Evolutionary conservation across 2,797 vertebrate genomes (phyloP).

Genomic region (Echeneis naucrates): DNA sequence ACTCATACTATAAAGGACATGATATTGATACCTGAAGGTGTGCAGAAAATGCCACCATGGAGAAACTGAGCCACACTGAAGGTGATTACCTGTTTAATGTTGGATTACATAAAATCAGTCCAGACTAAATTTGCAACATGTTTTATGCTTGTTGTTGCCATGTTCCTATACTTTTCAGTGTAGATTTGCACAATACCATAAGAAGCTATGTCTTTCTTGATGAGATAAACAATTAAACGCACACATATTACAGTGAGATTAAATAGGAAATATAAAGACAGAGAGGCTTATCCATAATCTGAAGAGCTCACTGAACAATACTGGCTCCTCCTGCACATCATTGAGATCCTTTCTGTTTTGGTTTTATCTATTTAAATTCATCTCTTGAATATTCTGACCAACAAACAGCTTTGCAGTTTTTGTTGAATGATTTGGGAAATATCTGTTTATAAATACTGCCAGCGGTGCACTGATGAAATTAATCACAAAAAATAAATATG

Average conservation of each 20-base stretch:
- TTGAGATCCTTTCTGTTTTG: not conserved
- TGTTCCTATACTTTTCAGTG: not conserved
- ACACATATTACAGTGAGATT: not conserved
- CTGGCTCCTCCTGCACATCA: not conserved
- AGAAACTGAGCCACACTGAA: constrained; percentile 42
- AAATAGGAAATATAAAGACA: constrained; percentile 4
- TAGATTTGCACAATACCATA: not conserved
- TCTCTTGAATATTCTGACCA: not conserved
- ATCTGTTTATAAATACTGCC: not conserved
- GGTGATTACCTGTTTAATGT: not conserved
- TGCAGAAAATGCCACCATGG: constrained; percentile 21
- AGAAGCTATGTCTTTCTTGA: not conserved
- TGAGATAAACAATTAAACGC: not conserved
- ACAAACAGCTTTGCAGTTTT: not conserved
- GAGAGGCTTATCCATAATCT: not conserved
- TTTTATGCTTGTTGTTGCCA: constrained; percentile 6
- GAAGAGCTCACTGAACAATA: not conserved
- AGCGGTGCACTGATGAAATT: not conserved
- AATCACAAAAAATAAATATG: not conserved
- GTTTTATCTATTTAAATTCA: not conserved
- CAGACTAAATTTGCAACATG: not conserved
- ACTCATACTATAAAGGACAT: constrained; percentile 39
- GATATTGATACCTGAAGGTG: constrained; percentile 31
- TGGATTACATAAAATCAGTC: not conserved
- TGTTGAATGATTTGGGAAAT: not conserved